Base-by-base conservation (phyloP, 2,888 invertebrate genomes). In the Dasysyrphus tricinctus region DNA sequence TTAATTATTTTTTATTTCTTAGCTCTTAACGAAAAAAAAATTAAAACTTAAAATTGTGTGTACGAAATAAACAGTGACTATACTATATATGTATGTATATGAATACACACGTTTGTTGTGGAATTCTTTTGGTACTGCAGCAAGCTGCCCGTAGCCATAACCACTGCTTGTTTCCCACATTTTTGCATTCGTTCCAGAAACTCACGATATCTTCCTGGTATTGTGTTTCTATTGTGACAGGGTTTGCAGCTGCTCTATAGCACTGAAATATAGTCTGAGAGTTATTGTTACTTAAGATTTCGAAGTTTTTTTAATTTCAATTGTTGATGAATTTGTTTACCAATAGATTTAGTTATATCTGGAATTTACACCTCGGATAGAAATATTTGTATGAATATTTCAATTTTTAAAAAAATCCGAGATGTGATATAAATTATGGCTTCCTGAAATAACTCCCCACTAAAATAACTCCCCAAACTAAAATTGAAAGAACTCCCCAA, bases 61-160 rank as follows among this genome's bases (percentile, higher is more conserved):
- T 14, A 0, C 24, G 63, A 14, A 63, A 63, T 44, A 32, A 44
- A 44, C 32, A 63, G 32, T 63, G 32, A 63, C 9, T 63, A 44
- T n/a, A n/a, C n/a, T n/a, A 5, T 7, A 32, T 32, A 44, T n/a
- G 44, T 8, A 32, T 32, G 7, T 32, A 5, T 7, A 6, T n/a
- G 4, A n/a, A 34, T 29, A 7, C 14, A 11, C 0, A 12, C 57
- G 54, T 1, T 9, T n/a, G 19, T 24, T 9, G 42, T 29, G 14
- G n/a, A 8, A 61, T 9, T 42, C 14, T 42, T n/a, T 54, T 9
- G 0, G 42, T 14, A 9, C 12, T 44, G 42, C 42, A 19, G 8
- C 61, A n/a, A n/a, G 44, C n/a, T 32, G n/a, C 29, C 1, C 5
- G 1, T n/a, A 14, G 29, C n/a, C 5, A 1, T n/a, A 14, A 8